Evolutionary conservation across 2,113 vertebrate species (phyloP).

Genomic region (Electrona antarctica): DNA sequence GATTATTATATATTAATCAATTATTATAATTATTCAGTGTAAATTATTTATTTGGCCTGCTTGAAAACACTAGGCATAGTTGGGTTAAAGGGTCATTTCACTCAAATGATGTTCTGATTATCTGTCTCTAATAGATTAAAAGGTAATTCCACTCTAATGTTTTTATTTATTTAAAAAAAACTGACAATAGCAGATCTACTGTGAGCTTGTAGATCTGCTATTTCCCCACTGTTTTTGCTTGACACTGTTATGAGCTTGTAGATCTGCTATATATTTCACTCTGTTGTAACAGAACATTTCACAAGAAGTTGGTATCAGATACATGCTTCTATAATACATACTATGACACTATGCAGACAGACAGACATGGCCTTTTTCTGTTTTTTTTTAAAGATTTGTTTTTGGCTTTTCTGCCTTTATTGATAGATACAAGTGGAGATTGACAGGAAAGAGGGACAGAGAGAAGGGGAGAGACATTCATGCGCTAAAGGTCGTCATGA

Average conservation of each 20-base stretch:
- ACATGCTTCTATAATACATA: not conserved
- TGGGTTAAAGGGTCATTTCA: conserved; percentile 30
- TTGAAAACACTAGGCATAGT: not conserved
- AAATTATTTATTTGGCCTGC: not conserved
- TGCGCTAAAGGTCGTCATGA: too few relatives aligned
- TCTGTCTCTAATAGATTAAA: too few relatives aligned
- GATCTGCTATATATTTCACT: not conserved
- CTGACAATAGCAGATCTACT: not conserved
- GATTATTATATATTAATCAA: not conserved
- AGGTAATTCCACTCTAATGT: not conserved
- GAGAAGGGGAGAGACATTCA: too few relatives aligned
- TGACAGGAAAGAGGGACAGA: too few relatives aligned
- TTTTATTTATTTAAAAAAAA: not conserved
- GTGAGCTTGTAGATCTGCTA: not conserved
- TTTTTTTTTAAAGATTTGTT: not conserved
- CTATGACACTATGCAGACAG: not conserved
- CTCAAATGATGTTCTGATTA: not conserved
- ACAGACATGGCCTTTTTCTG: too few relatives aligned
- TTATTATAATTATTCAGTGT: not conserved
- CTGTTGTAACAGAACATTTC: not conserved
- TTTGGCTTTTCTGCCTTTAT: not conserved
- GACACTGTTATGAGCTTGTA: too few relatives aligned
- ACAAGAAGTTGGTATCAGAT: too few relatives aligned
- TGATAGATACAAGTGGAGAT: too few relatives aligned
- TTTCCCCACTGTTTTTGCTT: too few relatives aligned